phyloP scores from a whole-genome alignment of 1,140 invertebrate genomes.

The Drosophila nigromelanica region DNA sequence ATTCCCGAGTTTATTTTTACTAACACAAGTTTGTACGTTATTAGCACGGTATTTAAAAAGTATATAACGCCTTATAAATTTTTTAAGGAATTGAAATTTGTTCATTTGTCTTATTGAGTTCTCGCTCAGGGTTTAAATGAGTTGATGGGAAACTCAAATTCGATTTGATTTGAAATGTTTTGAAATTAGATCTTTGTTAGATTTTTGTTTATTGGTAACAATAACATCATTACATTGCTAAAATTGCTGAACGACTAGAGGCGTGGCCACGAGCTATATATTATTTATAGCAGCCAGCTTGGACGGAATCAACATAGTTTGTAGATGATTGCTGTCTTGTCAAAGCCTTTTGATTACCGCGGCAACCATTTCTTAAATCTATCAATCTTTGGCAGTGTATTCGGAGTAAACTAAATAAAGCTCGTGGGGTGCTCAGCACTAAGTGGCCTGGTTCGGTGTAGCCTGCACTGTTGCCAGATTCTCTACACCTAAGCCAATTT shows the following conservation, averaged over 20 bases:
- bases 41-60: constrained; percentile 48
- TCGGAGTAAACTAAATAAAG: constrained; percentile 22
- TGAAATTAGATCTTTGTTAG: constrained; percentile 20
- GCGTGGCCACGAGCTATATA: constrained; percentile 28
- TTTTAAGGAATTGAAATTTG: constrained; percentile 20
- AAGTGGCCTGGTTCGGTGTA: constrained; percentile 40
- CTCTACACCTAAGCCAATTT: constrained; percentile 25
- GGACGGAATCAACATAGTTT: constrained; percentile 70
- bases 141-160: neutral
- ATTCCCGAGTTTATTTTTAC: constrained; percentile 65
- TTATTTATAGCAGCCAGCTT: constrained; percentile 50
- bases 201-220: constrained; percentile 59
- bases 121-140: no score
- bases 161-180: no score
- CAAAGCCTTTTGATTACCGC: constrained; percentile 1
- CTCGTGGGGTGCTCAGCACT: neutral
- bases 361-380: constrained; percentile 50
- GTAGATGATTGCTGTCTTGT: constrained; percentile 23
- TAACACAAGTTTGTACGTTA: constrained; percentile 62
- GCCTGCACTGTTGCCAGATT: constrained; percentile 12
- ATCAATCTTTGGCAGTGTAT: constrained; percentile 76
- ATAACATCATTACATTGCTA: constrained; percentile 56
- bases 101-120: neutral
- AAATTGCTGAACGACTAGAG: constrained; percentile 67
- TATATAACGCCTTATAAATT: constrained; percentile 40